Percentiles rank a stretch among this genome's conserved stretches.
These are phyloP conservation scores for Harpagus bidentatus DNA, from an alignment of 2,113 vertebrate genomes.

Conservation along the genomic window DNA sequence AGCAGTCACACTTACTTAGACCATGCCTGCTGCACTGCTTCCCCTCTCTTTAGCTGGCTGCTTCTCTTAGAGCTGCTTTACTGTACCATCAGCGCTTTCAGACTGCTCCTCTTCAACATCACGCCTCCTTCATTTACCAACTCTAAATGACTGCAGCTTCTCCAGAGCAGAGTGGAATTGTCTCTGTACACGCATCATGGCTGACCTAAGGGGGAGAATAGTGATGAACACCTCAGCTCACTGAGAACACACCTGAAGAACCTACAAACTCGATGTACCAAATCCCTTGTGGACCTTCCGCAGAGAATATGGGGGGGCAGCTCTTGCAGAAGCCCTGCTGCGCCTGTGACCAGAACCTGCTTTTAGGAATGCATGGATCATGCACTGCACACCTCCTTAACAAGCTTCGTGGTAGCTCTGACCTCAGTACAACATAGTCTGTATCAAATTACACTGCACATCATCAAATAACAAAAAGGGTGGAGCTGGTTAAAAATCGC, in stretches of 20 bases:
- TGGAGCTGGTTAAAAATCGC: background rate
- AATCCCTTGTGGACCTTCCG: too few species aligned
- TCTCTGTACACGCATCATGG: rapidly evolving
- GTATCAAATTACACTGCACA: background rate
- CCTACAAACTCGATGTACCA: rapidly evolving
- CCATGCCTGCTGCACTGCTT: background rate
- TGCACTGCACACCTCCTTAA: rapidly evolving
- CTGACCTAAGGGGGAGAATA: background rate
- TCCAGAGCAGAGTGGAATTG: background rate
- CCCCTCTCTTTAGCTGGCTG: background rate
- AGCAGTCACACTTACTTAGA: background rate
- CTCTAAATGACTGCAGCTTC: background rate
- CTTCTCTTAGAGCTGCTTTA: background rate
- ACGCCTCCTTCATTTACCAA: background rate
- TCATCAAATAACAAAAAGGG: background rate
- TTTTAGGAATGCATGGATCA: background rate
- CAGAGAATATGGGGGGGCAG: background rate
- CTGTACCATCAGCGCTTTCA: rapidly evolving
- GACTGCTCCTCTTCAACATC: background rate
- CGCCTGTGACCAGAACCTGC: background rate
- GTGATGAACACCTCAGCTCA: background rate
- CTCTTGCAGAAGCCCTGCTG: background rate
- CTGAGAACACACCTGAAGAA: background rate
- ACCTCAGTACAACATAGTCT: rapidly evolving
- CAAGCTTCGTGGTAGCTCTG: background rate